phyloP scores from a whole-genome alignment of 2,113 vertebrate genomes.

The Cardinalis cardinalis region DNA sequence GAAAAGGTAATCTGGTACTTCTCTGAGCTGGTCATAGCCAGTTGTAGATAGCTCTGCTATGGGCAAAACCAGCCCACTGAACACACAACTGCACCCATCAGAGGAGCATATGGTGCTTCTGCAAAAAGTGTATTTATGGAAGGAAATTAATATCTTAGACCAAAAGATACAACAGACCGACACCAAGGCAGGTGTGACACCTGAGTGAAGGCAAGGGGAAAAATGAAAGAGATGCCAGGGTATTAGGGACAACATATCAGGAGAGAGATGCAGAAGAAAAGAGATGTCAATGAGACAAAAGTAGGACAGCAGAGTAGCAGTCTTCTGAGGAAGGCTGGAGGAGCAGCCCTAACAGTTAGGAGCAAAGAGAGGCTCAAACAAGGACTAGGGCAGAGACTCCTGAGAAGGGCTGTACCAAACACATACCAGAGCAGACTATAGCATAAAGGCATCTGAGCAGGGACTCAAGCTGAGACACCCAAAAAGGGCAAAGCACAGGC shows the following conservation, averaged over 20 bases:
- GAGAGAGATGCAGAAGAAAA: neutral
- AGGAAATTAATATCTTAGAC: neutral
- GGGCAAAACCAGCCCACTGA: neutral
- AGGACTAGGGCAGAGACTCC: neutral
- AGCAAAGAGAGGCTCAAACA: neutral
- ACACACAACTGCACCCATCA: neutral
- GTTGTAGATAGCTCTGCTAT: neutral
- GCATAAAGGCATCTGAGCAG: neutral
- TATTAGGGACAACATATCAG: neutral
- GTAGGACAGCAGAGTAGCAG: neutral
- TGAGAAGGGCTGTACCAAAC: neutral
- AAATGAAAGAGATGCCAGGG: neutral
- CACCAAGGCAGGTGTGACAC: neutral
- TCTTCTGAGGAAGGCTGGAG: neutral
- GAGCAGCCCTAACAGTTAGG: neutral
- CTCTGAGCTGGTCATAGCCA: neutral
- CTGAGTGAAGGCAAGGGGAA: neutral
- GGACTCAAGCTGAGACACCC: neutral
- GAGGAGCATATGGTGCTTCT: neutral
- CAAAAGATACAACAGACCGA: neutral
- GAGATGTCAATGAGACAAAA: neutral
- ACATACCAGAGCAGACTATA: neutral
- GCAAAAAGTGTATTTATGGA: neutral
- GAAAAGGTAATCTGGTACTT: neutral
- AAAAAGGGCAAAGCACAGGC: accelerated